Evolutionary conservation across 2,113 vertebrate species (phyloP).

Genomic region (Macrotus californicus): DNA sequence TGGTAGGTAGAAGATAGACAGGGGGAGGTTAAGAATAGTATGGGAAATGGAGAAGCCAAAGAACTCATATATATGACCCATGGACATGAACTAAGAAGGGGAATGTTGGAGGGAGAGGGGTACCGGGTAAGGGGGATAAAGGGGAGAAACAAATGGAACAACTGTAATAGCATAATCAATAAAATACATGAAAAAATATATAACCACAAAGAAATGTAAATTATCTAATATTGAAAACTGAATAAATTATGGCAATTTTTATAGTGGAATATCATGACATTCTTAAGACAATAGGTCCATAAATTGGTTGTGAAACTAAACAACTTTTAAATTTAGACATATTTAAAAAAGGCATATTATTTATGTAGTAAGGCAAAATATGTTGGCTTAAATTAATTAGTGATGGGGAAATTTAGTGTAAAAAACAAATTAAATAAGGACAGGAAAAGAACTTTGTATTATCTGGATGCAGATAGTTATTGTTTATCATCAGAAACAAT

Average conservation of each 20-base stretch:
- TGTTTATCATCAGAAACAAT: neutral
- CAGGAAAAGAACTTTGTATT: neutral
- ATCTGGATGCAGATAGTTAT: neutral
- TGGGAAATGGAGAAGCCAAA: no score
- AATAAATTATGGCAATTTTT: neutral
- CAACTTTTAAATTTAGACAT: neutral
- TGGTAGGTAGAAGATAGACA: no score
- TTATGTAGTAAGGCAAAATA: neutral
- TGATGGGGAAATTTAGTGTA: neutral
- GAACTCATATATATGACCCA: no score
- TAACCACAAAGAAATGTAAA: neutral
- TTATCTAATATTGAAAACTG: neutral
- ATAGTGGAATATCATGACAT: neutral
- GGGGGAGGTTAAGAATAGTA: no score
- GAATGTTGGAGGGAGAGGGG: no score
- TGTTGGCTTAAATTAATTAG: neutral
- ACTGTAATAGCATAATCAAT: no score
- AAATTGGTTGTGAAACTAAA: neutral
- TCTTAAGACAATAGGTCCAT: neutral
- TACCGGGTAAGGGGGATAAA: no score
- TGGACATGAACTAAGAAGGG: no score
- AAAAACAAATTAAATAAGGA: constrained; percentile 2
- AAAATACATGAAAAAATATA: neutral
- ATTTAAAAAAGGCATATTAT: neutral
- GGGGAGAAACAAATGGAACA: no score